These are phyloP conservation scores for Melanotaenia pygmaea DNA, from an alignment of 2,797 vertebrate genomes.

Conservation along the genomic window DNA sequence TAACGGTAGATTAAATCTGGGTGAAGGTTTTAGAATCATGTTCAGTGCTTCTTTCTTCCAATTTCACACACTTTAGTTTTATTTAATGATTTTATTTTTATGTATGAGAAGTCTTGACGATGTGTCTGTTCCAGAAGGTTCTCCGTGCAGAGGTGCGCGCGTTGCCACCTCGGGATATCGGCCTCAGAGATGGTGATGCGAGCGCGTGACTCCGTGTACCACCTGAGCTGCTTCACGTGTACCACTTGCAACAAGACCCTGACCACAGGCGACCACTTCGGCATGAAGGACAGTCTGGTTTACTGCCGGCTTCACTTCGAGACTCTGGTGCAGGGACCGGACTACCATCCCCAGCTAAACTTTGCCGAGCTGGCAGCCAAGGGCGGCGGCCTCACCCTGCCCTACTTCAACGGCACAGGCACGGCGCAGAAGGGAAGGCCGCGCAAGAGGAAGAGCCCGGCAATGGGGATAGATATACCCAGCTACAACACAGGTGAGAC, in stretches of 20 bases:
- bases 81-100: background rate
- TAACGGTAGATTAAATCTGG: background rate
- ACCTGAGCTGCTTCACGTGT: slow-evolving; percentile 98
- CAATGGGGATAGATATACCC: slow-evolving; percentile 94
- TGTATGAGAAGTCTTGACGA: slow-evolving; percentile 67
- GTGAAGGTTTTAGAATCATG: background rate
- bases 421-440: slow-evolving; percentile 96
- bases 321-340: slow-evolving; percentile 91
- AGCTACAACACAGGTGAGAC: slow-evolving; percentile 93
- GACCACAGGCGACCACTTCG: slow-evolving; percentile 97
- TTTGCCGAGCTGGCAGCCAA: slow-evolving; percentile 96
- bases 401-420: slow-evolving; percentile 96
- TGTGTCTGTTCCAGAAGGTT: slow-evolving; percentile 94
- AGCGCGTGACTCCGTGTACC: slow-evolving; percentile 97
- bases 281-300: slow-evolving; percentile 98
- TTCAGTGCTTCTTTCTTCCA: no score
- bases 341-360: slow-evolving; percentile 93
- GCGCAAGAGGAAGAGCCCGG: slow-evolving; percentile 95
- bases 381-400: slow-evolving; percentile 89
- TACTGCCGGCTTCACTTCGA: slow-evolving; percentile 98
- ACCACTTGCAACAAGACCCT: slow-evolving; percentile 98
- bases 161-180: slow-evolving; percentile 99
- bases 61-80: background rate
- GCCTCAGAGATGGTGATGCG: slow-evolving; percentile 99
- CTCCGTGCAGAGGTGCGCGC: slow-evolving; percentile 99